These are phyloP conservation scores for Drosophila lutescens DNA, from an alignment of 2,888 invertebrate genomes.

Conservation along the genomic window DNA sequence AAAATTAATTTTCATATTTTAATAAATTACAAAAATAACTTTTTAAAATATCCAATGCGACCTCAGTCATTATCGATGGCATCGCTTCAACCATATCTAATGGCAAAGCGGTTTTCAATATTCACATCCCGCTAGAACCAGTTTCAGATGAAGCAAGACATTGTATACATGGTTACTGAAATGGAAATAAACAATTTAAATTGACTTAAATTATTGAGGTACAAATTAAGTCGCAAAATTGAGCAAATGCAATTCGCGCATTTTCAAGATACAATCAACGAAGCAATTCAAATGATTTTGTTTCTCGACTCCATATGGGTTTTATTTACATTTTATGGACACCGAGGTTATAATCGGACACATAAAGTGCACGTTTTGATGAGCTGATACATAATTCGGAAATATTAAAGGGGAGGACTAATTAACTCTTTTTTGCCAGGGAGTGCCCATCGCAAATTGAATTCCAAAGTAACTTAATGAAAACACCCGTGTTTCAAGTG, in stretches of 20 bases:
- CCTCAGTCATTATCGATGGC: not conserved
- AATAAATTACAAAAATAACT: not conserved
- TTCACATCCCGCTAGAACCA: conserved; percentile 24
- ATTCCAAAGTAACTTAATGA: conserved; percentile 5
- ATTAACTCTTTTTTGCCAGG: conserved; percentile 11
- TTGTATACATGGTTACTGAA: conserved; percentile 13
- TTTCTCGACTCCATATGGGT: conserved; percentile 21
- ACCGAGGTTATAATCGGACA: conserved; percentile 26
- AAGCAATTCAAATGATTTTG: conserved; percentile 29
- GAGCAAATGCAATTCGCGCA: conserved; percentile 28
- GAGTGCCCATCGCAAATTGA: conserved; percentile 11
- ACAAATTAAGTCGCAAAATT: conserved; percentile 66
- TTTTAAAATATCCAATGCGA: not conserved
- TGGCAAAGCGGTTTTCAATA: conserved; percentile 1
- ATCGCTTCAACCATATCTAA: not conserved
- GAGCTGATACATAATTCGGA: conserved; percentile 30
- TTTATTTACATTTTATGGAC: conserved; percentile 42
- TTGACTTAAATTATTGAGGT: conserved; percentile 41
- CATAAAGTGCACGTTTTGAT: conserved; percentile 43
- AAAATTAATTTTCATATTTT: no score
- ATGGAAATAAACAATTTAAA: conserved; percentile 25
- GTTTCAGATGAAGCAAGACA: conserved; percentile 8
- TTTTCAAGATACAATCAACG: conserved; percentile 36
- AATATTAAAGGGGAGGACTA: conserved; percentile 18
- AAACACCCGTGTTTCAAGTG: not conserved